phyloP scores from a whole-genome alignment of 2,113 vertebrate species.

The Megaleporinus macrocephalus region DNA sequence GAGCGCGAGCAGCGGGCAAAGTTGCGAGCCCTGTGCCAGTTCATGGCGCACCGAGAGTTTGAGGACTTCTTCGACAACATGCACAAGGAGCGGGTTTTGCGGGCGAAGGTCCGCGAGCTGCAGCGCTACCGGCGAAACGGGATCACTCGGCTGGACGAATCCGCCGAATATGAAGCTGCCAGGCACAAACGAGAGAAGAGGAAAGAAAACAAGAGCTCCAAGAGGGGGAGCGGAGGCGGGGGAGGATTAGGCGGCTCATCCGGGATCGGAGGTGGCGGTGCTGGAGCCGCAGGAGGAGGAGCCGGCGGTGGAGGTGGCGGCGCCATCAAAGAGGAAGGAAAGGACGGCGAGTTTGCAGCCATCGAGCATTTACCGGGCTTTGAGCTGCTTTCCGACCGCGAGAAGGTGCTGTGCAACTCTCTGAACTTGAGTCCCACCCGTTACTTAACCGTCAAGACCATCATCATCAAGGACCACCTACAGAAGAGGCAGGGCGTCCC shows the following conservation, averaged over 20 bases:
- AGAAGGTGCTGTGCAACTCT: conserved; percentile 94
- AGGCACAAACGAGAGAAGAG: conserved; percentile 94
- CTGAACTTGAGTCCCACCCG: conserved; percentile 90
- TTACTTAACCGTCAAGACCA: conserved; percentile 96
- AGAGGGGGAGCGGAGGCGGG: conserved; percentile 72
- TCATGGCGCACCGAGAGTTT: conserved; percentile 93
- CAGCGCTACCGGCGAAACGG: conserved; percentile 95
- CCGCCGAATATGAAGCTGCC: conserved; percentile 91
- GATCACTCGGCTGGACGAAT: conserved; percentile 93
- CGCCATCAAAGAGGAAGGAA: conserved; percentile 85
- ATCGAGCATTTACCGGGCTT: conserved; percentile 94
- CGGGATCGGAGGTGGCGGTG: conserved; percentile 61
- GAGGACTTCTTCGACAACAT: conserved; percentile 97
- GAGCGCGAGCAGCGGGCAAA: conserved; percentile 91
- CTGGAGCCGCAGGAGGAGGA: conserved; percentile 63
- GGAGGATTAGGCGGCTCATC: conserved; percentile 59
- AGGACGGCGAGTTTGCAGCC: conserved; percentile 90
- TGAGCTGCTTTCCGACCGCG: conserved; percentile 92
- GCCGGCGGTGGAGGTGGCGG: conserved; percentile 63
- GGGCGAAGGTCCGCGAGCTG: conserved; percentile 93
- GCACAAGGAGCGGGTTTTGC: conserved; percentile 91
- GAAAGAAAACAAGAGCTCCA: conserved; percentile 91
- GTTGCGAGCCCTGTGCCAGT: conserved; percentile 91
- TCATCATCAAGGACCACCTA: conserved; percentile 96
- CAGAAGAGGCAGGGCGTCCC: conserved; percentile 96